These are phyloP conservation scores for Paramormyrops hopkinsi DNA, from an alignment of 2,797 vertebrate species.

Conservation along the genomic window DNA sequence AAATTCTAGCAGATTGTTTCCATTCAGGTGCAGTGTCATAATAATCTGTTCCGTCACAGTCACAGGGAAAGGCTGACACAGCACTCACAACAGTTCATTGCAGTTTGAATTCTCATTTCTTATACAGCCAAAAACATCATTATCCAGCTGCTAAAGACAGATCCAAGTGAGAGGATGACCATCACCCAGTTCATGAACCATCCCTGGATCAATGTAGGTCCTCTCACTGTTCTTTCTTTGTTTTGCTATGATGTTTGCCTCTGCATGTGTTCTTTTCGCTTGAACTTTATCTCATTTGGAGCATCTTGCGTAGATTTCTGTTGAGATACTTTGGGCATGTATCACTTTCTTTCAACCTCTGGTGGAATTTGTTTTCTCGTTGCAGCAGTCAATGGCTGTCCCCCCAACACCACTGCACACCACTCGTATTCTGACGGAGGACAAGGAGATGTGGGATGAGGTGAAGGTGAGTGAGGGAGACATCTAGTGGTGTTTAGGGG, in stretches of 20 bases:
- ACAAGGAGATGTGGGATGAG: constrained; percentile 94
- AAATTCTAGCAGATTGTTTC: background rate
- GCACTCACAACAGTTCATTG: background rate
- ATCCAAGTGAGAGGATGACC: constrained; percentile 91
- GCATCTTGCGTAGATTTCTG: background rate
- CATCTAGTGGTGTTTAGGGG: constrained; percentile 34
- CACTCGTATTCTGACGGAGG: constrained; percentile 86
- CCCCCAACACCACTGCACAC: constrained; percentile 93
- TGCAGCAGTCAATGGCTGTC: constrained; percentile 84
- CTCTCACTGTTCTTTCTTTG: background rate
- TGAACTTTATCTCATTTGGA: background rate
- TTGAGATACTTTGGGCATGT: background rate
- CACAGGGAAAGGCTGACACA: background rate
- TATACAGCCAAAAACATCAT: constrained; percentile 83
- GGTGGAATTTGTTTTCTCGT: constrained; percentile 19
- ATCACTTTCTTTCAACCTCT: background rate
- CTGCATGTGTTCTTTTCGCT: background rate
- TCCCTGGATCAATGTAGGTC: constrained; percentile 90
- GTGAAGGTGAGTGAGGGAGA: constrained; percentile 76
- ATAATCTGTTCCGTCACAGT: background rate
- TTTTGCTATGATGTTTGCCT: background rate
- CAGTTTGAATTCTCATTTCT: constrained; percentile 11
- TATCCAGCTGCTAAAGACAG: constrained; percentile 86
- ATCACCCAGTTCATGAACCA: constrained; percentile 93
- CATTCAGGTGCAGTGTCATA: background rate